Base-by-base conservation (phyloP, 2,113 vertebrate species). In the Pampusana beccarii region DNA sequence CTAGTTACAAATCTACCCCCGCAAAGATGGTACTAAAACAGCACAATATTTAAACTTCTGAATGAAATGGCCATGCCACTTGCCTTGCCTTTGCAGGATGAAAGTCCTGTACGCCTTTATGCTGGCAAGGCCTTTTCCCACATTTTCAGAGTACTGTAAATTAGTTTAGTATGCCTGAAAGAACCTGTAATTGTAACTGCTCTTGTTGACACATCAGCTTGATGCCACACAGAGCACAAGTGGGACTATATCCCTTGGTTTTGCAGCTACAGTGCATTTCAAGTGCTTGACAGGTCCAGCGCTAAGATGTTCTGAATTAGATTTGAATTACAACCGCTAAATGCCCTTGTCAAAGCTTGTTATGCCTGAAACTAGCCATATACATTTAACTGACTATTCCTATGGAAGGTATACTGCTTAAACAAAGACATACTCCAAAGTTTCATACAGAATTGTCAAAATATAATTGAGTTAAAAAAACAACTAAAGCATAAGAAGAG, bases 321-420 rank as follows among this genome's bases (percentile, higher is more conserved):
- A 99, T 99, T 99, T 99, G 99, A 99, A 99, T 99, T 99, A 99
- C 99, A 99, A 99, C 99, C 99, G 97, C 99, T 99, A 99, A 99
- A 99, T 99, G 99, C 99, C 98, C 98, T 99, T 99, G 99, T 99
- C 99, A 99, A 98, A 98, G 98, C 98, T 98, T 95, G 98, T 99
- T 99, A 99, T 92, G 89, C 97, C 98, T 99, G 99, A 99, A 98
- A 99, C 98, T 99, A 98, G 97, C 99, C 99, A 99, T 99, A 93
- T 98, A 98, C 98, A 96, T 97, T 93, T 92, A 97, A 97, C 98
- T 98, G 98, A 98, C 98, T 98, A 95, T 96, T 99, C 98, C 97
- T 98, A 98, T 98, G 98, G 97, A 97, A 97, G 98, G 98, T 98
- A 97, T 94, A 97, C 79, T 97, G 98, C 98, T 98, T 98, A 98